Percentiles rank a stretch among this genome's conserved stretches.
phyloP scores from a whole-genome alignment of 1,140 invertebrate species.

The Diorhabda sublineata region DNA sequence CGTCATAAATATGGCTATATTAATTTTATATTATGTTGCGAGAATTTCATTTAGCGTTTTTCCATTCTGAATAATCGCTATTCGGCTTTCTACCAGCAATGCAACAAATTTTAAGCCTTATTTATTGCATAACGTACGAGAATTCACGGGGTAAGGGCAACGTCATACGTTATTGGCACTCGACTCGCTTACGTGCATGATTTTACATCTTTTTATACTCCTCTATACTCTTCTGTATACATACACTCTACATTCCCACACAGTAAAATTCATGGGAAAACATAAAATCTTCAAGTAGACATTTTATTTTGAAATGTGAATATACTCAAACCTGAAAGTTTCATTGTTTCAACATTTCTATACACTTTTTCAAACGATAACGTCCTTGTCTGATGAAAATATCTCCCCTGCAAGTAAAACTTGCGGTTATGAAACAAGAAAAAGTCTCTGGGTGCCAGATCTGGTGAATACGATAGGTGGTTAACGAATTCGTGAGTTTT shows the following conservation, averaged over 20 bases:
- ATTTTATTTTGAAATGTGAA: too few species aligned
- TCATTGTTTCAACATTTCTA: too few species aligned
- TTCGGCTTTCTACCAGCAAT: slow-evolving; percentile 6
- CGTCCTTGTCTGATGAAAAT: too few species aligned
- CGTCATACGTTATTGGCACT: slow-evolving; percentile 14
- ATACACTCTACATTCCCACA: neutral
- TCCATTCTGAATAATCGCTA: slow-evolving; percentile 7
- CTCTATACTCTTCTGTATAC: neutral
- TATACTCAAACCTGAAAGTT: too few species aligned
- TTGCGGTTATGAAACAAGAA: too few species aligned
- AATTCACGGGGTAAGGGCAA: neutral
- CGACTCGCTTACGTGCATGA: slow-evolving; percentile 5
- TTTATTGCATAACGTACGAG: slow-evolving; percentile 3
- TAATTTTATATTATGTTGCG: slow-evolving; percentile 6
- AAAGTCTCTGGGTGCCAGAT: too few species aligned
- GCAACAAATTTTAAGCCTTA: slow-evolving; percentile 14
- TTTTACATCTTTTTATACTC: slow-evolving; percentile 4
- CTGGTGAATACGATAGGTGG: too few species aligned
- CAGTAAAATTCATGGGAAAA: neutral
- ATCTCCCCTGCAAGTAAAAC: too few species aligned
- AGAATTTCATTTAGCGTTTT: slow-evolving; percentile 8
- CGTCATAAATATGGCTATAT: slow-evolving; percentile 36
- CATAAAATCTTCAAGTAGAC: too few species aligned
- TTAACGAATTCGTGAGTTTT: too few species aligned
- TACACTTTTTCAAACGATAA: too few species aligned